Percentiles rank a stretch among this genome's conserved stretches.
Evolutionary conservation across 2,888 invertebrate genomes (phyloP).

Genomic region (Cephus pulcher): DNA sequence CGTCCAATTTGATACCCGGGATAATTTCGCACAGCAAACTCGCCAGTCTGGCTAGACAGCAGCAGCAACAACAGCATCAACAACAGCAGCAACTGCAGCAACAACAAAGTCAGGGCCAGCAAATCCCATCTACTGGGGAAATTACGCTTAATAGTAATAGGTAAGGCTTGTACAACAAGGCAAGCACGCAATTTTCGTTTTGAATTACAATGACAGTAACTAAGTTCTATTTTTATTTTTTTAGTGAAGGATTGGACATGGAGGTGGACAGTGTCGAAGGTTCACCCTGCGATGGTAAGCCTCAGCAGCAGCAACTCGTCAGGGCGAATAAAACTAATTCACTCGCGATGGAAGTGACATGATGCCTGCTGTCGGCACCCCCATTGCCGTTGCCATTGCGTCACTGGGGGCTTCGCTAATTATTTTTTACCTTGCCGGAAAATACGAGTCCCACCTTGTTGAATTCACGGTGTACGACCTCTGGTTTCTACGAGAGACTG

Average conservation of each 20-base stretch:
- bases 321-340: constrained; percentile 69
- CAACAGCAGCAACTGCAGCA: constrained; percentile 35
- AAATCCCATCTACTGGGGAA: constrained; percentile 63
- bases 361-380: constrained; percentile 68
- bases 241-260: constrained; percentile 63
- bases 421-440: constrained; percentile 49
- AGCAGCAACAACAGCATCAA: constrained; percentile 48
- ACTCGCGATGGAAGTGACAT: constrained; percentile 74
- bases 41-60: constrained; percentile 58
- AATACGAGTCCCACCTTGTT: neutral
- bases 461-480: neutral
- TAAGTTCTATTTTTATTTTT: constrained; percentile 21
- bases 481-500: neutral
- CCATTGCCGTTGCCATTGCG: constrained; percentile 56
- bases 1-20: constrained; percentile 60
- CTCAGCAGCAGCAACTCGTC: constrained; percentile 64
- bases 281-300: constrained; percentile 62
- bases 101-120: constrained; percentile 26
- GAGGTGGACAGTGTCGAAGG: constrained; percentile 60
- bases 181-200: neutral
- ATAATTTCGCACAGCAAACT: constrained; percentile 60
- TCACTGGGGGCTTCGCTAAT: constrained; percentile 63
- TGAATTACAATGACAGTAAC: too few relatives aligned
- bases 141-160: constrained; percentile 74
- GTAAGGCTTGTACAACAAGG: constrained; percentile 52